Evolutionary conservation across 2,113 vertebrate genomes (phyloP).

Genomic region (Neogobius melanostomus): DNA sequence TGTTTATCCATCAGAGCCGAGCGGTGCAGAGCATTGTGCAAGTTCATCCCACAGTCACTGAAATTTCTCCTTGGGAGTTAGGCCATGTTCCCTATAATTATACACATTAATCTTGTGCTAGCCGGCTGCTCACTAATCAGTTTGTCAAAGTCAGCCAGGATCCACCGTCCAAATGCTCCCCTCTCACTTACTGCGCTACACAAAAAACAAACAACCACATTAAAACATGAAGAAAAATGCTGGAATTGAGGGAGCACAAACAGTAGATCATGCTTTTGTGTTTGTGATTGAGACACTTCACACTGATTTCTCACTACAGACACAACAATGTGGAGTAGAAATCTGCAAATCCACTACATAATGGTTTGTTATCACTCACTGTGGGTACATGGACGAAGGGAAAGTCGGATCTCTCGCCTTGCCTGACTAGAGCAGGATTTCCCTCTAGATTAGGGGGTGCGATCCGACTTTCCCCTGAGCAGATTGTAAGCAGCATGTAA

Average conservation of each 20-base stretch:
- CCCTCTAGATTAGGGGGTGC: too few species aligned
- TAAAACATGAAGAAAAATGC: neutral
- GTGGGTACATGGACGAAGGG: too few species aligned
- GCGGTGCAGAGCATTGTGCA: constrained; percentile 10
- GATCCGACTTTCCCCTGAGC: too few species aligned
- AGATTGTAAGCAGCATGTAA: too few species aligned
- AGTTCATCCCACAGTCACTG: constrained; percentile 24
- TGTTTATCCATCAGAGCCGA: neutral
- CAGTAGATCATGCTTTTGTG: too few species aligned
- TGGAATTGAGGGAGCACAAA: neutral
- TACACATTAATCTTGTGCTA: constrained; percentile 73
- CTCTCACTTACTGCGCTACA: constrained; percentile 14
- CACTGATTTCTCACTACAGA: too few species aligned
- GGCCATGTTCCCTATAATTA: constrained; percentile 66
- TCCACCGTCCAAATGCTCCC: constrained; percentile 49
- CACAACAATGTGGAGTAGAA: too few species aligned
- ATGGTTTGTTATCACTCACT: too few species aligned
- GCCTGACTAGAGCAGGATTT: too few species aligned
- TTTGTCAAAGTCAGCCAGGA: constrained; percentile 75
- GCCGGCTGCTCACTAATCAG: constrained; percentile 66
- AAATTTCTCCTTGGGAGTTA: constrained; percentile 56
- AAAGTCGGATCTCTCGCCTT: too few species aligned
- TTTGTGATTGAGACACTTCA: too few species aligned
- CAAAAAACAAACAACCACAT: neutral
- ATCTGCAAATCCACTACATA: too few species aligned